Evolutionary conservation across 2,888 invertebrate species (phyloP), one percentile per base, ranked within the genome.

Genomic region (Aphidoletes aphidimyza): DNA sequence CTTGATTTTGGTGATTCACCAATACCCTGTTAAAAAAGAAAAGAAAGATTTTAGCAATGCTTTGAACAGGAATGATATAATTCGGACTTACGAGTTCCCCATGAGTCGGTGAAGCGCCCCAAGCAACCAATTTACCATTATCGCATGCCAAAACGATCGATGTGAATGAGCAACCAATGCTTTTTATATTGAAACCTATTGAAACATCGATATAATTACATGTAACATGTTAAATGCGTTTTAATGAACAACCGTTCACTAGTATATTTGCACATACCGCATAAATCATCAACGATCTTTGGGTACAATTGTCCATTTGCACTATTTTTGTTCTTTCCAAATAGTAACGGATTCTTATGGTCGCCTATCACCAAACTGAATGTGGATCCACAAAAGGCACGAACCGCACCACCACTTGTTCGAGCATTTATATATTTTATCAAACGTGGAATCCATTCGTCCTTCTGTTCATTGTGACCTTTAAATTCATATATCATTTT

Each of bases 31-130:
- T 88, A 88, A 84, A 22, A 3, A 59, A 26, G 6, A 26, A 9
- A 17, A 9, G 5, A 59, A 17, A 59, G 17, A 59, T 22, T 22
- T 6, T 9, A 59, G 5, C 17, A 59, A 39, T 39, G 39, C 39
- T 39, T 39, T 39, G 39, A 5, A 39, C 14, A 9, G 42, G 8
- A 42, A 42, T 42, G 14, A 42, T 14, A 6, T 42, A 6, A 42
- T 9, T 42, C 14, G 6, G 6, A 14, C 89, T 90, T 88, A 95
- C 95, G 92, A 98, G 91, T 92, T 98, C 98, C 0, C 98, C 98
- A 88, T 94, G 97, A 3, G 97, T 97, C 0, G 98, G 98, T 78
- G 96, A 95, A n/a, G 95, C 94, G 2, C 98, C 98, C 97, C 97
- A 98, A 37, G 95, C 95, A 86, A 98, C 95, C 6, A 97, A 93